Evolutionary conservation across 2,888 invertebrate species (phyloP).

Genomic region (Euplexia lucipara): DNA sequence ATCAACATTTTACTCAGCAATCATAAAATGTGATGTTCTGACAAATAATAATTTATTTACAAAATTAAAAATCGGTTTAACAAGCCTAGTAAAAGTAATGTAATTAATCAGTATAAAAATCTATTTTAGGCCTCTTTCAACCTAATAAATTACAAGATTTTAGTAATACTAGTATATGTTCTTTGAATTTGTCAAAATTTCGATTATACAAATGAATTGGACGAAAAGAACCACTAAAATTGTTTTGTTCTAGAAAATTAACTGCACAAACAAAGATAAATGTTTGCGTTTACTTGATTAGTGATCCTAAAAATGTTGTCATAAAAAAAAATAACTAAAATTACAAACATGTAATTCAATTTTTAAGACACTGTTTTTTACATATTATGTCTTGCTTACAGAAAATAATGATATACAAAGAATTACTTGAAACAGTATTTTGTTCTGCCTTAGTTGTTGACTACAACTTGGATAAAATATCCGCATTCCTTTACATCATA

Average conservation of each 20-base stretch:
- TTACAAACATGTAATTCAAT: constrained; percentile 55
- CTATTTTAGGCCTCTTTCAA: constrained; percentile 47
- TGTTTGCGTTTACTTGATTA: constrained; percentile 57
- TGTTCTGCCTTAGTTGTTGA: constrained; percentile 47
- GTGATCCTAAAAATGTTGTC: constrained; percentile 49
- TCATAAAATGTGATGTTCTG: constrained; percentile 67
- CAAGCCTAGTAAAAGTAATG: constrained; percentile 36
- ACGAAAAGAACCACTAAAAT: constrained; percentile 25
- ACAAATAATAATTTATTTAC: constrained; percentile 59
- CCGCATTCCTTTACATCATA: constrained; percentile 39
- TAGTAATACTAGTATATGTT: constrained; percentile 24
- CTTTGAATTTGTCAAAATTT: constrained; percentile 36
- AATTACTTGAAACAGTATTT: constrained; percentile 47
- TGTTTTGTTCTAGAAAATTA: constrained; percentile 25
- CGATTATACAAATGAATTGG: constrained; percentile 26
- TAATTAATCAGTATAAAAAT: constrained; percentile 31
- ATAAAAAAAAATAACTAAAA: constrained; percentile 59
- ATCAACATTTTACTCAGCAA: constrained; percentile 69
- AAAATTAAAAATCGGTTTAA: constrained; percentile 39
- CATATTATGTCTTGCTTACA: constrained; percentile 50
- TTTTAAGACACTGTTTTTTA: constrained; percentile 46
- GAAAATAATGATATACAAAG: constrained; percentile 48
- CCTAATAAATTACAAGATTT: constrained; percentile 49
- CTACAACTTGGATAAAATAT: constrained; percentile 31
- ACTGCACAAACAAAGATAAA: constrained; percentile 40